A percentile compares a stretch with the other conserved stretches of the same genome.
These are phyloP conservation scores for Nemotelus pantherinus DNA, from an alignment of 2,888 invertebrate genomes.

Conservation along the genomic window DNA sequence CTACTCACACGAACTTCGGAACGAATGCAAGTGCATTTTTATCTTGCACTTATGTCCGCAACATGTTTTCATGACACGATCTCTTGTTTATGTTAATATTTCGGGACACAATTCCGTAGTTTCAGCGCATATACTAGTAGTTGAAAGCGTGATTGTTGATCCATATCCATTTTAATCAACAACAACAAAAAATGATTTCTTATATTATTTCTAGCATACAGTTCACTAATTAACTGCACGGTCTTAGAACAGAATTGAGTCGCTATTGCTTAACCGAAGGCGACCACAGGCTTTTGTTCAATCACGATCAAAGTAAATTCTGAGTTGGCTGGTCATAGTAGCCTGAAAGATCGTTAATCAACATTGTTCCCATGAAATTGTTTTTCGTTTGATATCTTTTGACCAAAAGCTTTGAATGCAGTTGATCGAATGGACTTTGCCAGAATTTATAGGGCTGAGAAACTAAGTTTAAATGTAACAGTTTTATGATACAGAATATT, in stretches of 20 bases:
- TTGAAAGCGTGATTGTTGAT: background rate
- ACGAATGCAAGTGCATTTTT: background rate
- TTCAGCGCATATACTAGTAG: background rate
- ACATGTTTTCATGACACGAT: background rate
- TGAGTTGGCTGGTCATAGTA: background rate
- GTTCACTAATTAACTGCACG: conserved; percentile 11
- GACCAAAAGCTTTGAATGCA: background rate
- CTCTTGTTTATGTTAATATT: conserved; percentile 18
- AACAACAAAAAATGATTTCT: background rate
- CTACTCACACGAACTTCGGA: too few species aligned
- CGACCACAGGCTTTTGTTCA: background rate
- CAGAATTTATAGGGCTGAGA: too few species aligned
- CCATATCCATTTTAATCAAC: background rate
- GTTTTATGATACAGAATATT: too few species aligned
- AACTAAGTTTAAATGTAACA: too few species aligned
- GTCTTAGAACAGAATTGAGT: background rate
- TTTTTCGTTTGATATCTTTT: background rate
- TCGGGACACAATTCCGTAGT: background rate
- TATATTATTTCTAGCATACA: background rate
- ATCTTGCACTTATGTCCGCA: background rate
- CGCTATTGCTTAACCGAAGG: background rate
- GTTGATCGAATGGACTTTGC: too few species aligned
- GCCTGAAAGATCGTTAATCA: conserved; percentile 5
- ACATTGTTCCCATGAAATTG: background rate
- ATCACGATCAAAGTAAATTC: background rate